Conservation (phyloP, 2,888 invertebrate genomes). For the Melieria crassipennis region DNA sequence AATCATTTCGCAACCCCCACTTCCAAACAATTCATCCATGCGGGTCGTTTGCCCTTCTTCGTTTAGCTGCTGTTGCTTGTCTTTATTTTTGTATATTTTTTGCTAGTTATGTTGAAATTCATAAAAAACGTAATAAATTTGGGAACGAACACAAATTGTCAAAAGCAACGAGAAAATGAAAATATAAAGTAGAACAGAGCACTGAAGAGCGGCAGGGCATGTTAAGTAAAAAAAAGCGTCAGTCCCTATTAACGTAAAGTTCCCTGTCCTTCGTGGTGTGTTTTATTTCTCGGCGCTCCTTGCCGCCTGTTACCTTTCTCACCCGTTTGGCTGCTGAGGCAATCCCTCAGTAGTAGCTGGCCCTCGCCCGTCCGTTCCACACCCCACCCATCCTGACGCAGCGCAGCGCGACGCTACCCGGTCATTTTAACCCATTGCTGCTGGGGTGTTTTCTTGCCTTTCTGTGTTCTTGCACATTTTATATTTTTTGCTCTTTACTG, state of each 20-base stretch:
- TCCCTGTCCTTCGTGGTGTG: conserved; percentile 14
- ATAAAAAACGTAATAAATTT: conserved; percentile 18
- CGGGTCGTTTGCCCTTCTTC: background rate
- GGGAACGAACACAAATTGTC: background rate
- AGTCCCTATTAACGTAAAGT: conserved; percentile 30
- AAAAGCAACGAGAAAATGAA: background rate
- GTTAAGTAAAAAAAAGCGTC: conserved; percentile 16
- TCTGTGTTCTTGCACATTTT: conserved; percentile 11
- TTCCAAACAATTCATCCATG: no score
- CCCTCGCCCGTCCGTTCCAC: background rate
- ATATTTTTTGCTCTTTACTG: background rate
- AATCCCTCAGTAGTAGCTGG: background rate
- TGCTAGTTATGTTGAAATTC: conserved; percentile 21
- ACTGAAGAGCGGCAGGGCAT: no score
- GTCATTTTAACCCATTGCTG: conserved; percentile 10
- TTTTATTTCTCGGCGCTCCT: conserved; percentile 27
- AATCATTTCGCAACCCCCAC: no score
- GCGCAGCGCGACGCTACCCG: background rate
- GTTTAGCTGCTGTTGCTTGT: background rate
- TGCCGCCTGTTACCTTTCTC: background rate
- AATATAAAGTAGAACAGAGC: no score
- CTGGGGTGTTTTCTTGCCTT: conserved; percentile 22
- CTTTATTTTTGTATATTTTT: conserved; percentile 17
- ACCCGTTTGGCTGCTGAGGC: background rate
- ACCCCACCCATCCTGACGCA: background rate